Conservation (phyloP, 2,888 invertebrate genomes). For the Polia nebulosa region DNA sequence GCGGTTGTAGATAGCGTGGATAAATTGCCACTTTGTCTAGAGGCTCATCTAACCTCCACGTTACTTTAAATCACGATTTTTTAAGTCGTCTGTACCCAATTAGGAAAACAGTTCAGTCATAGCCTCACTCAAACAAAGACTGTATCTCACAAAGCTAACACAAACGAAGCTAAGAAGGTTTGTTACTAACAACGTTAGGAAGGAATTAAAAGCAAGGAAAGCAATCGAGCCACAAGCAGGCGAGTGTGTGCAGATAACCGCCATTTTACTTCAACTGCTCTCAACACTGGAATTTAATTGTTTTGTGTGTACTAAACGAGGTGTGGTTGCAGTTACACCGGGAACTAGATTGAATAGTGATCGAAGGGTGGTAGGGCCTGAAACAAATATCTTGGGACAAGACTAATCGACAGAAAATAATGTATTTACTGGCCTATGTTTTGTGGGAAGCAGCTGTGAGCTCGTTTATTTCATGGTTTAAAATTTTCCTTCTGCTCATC, state of each 20-base stretch:
- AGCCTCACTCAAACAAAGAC: not conserved
- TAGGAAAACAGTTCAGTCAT: not conserved
- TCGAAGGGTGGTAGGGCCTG: not conserved
- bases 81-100: too few species aligned
- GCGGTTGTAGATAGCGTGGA: too few species aligned
- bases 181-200: constrained; percentile 19
- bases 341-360: not conserved
- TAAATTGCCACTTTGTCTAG: too few species aligned
- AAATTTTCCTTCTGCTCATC: too few species aligned
- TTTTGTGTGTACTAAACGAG: constrained; percentile 57
- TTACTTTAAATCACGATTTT: too few species aligned
- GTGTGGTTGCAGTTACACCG: constrained; percentile 37
- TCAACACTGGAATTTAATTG: constrained; percentile 68
- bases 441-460: too few species aligned
- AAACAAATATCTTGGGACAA: not conserved
- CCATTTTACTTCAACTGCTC: constrained; percentile 48
- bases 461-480: too few species aligned
- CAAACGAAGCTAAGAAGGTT: constrained; percentile 2
- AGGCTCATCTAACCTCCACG: too few species aligned
- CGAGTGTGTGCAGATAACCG: constrained; percentile 46
- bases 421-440: not conserved
- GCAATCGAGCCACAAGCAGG: constrained; percentile 12
- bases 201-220: constrained; percentile 46
- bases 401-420: too few species aligned
- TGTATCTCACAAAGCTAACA: not conserved